Evolutionary conservation across 2,888 invertebrate species (phyloP).

Genomic region (Ochropleura leucogaster): DNA sequence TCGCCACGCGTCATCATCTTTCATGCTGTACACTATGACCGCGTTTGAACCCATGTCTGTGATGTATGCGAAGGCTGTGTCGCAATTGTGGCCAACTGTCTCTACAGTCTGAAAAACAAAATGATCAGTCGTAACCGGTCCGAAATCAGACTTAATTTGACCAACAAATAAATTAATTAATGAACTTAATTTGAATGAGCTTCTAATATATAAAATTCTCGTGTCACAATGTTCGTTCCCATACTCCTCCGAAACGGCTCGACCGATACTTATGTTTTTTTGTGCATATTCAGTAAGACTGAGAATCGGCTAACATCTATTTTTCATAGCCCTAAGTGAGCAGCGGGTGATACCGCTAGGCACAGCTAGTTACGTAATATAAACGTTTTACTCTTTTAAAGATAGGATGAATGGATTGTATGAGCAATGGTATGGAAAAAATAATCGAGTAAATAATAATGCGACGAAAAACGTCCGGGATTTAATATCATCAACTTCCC

Average conservation of each 20-base stretch:
- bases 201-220: too few relatives aligned
- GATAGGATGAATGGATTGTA: not conserved
- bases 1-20: conserved; percentile 93
- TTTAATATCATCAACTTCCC: too few relatives aligned
- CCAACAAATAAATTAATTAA: too few relatives aligned
- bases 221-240: too few relatives aligned
- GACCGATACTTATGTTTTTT: too few relatives aligned
- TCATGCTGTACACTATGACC: conserved; percentile 93
- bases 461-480: not conserved
- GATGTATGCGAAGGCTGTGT: conserved; percentile 92
- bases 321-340: too few relatives aligned
- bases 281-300: too few relatives aligned
- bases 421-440: not conserved
- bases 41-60: conserved; percentile 94
- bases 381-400: not conserved
- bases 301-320: too few relatives aligned
- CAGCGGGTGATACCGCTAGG: too few relatives aligned
- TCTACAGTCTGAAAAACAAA: conserved; percentile 91
- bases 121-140: not conserved
- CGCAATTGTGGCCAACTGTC: conserved; percentile 89
- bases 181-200: too few relatives aligned
- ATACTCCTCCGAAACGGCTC: too few relatives aligned
- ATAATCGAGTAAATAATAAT: not conserved
- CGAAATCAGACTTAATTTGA: not conserved
- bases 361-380: too few relatives aligned